A percentile compares a stretch with the other conserved stretches of the same genome.
phyloP scores from a whole-genome alignment of 2,888 invertebrate genomes.

The Dryobotodes eremita region DNA sequence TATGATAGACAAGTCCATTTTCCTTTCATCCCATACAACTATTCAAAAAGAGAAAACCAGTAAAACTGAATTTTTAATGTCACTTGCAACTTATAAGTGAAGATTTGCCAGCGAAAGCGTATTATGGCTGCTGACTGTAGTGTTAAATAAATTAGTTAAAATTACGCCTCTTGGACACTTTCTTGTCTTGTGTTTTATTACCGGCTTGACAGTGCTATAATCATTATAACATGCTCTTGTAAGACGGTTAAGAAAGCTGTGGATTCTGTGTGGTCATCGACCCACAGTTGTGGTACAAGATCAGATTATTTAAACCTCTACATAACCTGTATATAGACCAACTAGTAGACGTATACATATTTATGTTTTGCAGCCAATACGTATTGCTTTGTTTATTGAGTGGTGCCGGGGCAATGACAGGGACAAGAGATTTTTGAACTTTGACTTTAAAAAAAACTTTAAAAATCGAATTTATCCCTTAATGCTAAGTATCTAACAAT shows the following conservation, averaged over 20 bases:
- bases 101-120: constrained; percentile 51
- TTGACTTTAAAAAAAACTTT: too few relatives aligned
- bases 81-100: constrained; percentile 30
- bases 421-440: too few relatives aligned
- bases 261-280: constrained; percentile 11
- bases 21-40: neutral
- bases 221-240: constrained; percentile 52
- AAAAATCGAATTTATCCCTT: too few relatives aligned
- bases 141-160: constrained; percentile 55
- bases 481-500: too few relatives aligned
- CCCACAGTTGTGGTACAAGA: neutral
- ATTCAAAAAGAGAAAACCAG: constrained; percentile 51
- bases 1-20: neutral
- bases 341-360: too few relatives aligned
- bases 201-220: constrained; percentile 31
- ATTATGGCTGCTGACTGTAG: constrained; percentile 36
- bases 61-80: constrained; percentile 35
- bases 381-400: too few relatives aligned
- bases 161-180: constrained; percentile 37
- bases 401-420: too few relatives aligned
- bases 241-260: constrained; percentile 39
- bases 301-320: neutral
- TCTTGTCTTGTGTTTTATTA: constrained; percentile 38
- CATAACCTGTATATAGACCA: too few relatives aligned
- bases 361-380: too few relatives aligned